Percentiles rank a stretch among this genome's conserved stretches.
These are phyloP conservation scores for Drosophila meridiana DNA, from an alignment of 2,888 invertebrate species.

Conservation along the genomic window DNA sequence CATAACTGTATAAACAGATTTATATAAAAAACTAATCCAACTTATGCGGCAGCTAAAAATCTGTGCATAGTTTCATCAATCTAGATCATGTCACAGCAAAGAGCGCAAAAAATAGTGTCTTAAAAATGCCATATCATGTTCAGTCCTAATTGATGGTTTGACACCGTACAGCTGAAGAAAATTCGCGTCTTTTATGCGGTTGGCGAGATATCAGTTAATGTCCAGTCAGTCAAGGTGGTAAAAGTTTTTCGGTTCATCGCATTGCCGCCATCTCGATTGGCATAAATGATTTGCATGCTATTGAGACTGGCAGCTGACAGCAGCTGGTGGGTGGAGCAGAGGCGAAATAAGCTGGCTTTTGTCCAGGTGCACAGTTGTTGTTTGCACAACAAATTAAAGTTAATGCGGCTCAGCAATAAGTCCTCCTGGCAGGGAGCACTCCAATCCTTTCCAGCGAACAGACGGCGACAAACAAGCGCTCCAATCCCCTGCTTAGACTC, in stretches of 20 bases:
- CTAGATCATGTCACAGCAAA: no score
- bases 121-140: neutral
- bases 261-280: constrained; percentile 41
- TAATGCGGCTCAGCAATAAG: constrained; percentile 74
- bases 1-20: neutral
- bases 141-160: constrained; percentile 5
- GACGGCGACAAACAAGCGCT: constrained; percentile 51
- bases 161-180: neutral
- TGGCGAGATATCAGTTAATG: neutral
- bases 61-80: neutral
- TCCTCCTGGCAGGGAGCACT: constrained; percentile 19
- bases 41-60: neutral
- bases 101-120: neutral
- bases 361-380: constrained; percentile 67
- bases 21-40: neutral
- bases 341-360: constrained; percentile 18
- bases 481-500: constrained; percentile 44
- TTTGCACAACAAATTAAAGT: constrained; percentile 76
- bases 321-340: constrained; percentile 5
- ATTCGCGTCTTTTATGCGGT: neutral
- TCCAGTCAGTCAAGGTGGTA: constrained; percentile 1
- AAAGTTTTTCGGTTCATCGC: constrained; percentile 37
- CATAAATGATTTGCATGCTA: constrained; percentile 48
- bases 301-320: constrained; percentile 52
- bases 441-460: constrained; percentile 67